Conservation (phyloP, 2,888 invertebrate species). For the Idaea biselata region DNA sequence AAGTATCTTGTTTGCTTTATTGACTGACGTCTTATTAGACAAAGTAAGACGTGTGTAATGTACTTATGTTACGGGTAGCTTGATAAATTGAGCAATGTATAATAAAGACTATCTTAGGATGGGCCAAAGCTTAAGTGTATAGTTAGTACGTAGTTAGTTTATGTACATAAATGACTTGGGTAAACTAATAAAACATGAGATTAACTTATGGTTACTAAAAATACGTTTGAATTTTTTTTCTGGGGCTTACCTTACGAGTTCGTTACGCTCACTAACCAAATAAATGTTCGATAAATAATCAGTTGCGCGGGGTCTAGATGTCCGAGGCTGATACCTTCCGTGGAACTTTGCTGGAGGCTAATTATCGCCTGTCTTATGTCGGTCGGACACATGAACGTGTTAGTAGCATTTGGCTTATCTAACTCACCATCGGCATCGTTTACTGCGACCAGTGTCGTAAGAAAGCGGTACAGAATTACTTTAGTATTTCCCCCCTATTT, state of each 20-base stretch:
- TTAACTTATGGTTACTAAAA: too few relatives aligned
- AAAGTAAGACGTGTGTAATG: neutral
- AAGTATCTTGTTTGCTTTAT: neutral
- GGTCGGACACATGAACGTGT: slow-evolving; percentile 53
- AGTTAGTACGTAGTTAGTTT: too few relatives aligned
- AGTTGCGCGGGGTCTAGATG: neutral
- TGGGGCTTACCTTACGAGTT: too few relatives aligned
- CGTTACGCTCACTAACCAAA: too few relatives aligned
- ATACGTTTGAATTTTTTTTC: too few relatives aligned
- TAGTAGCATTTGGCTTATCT: slow-evolving; percentile 60
- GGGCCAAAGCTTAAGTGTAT: too few relatives aligned
- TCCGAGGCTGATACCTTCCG: slow-evolving; percentile 47
- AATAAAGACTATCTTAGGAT: too few relatives aligned
- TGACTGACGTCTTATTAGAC: neutral
- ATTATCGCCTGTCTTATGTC: slow-evolving; percentile 56
- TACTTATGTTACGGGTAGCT: neutral
- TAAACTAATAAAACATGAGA: too few relatives aligned
- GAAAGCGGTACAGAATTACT: neutral
- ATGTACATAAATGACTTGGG: too few relatives aligned
- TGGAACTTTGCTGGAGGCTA: slow-evolving; percentile 66
- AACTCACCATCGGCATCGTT: neutral
- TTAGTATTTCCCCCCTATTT: neutral
- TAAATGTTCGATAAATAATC: slow-evolving; percentile 5
- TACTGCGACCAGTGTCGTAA: neutral
- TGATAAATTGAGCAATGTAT: slow-evolving; percentile 8